Evolutionary conservation across 2,797 vertebrate species (phyloP).

Genomic region (Acanthopagrus latus): DNA sequence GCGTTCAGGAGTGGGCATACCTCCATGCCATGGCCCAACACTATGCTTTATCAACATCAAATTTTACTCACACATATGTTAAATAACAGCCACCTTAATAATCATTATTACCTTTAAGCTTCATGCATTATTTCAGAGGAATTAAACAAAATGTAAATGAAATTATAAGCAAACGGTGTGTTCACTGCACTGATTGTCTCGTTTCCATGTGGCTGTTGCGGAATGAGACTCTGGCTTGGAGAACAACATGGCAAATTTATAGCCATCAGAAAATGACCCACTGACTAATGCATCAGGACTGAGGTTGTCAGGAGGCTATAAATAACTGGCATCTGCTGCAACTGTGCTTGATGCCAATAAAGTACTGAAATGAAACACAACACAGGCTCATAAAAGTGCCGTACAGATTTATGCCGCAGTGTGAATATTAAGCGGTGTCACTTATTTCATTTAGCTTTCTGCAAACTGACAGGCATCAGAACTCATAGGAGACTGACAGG

Average conservation of each 20-base stretch:
- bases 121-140: too few species aligned
- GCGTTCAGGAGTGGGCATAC: too few species aligned
- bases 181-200: background rate
- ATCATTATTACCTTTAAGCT: too few species aligned
- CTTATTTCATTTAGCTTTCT: slow-evolving; percentile 71
- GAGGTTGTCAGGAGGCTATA: slow-evolving; percentile 48
- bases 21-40: too few species aligned
- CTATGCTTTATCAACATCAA: too few species aligned
- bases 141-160: background rate
- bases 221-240: slow-evolving; percentile 14
- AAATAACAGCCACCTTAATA: too few species aligned
- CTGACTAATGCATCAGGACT: slow-evolving; percentile 58
- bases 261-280: slow-evolving; percentile 46
- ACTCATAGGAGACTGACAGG: slow-evolving; percentile 47
- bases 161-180: background rate
- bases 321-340: slow-evolving; percentile 60
- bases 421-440: slow-evolving; percentile 71
- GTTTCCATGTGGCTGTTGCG: slow-evolving; percentile 8
- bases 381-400: slow-evolving; percentile 54
- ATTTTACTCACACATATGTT: too few species aligned
- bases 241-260: slow-evolving; percentile 60
- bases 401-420: slow-evolving; percentile 68
- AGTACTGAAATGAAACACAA: slow-evolving; percentile 63
- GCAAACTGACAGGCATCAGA: slow-evolving; percentile 65
- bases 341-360: slow-evolving; percentile 53